A percentile compares a stretch with the other conserved stretches of the same genome.
Conservation (phyloP, 2,888 invertebrate species). For the Drosophila merina region DNA sequence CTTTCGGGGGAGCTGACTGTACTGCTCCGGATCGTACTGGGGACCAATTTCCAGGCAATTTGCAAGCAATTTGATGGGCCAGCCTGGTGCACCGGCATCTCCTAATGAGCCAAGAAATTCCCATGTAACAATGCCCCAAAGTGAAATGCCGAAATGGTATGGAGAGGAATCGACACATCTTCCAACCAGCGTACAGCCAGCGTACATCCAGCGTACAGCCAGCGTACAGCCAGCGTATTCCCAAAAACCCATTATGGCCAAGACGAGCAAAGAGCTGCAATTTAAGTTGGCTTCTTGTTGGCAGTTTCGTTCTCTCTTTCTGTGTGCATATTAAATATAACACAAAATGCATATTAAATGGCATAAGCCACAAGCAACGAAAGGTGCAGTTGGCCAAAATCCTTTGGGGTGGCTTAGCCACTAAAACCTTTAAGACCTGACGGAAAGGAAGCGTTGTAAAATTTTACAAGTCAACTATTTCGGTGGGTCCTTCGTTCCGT, state of each 20-base stretch:
- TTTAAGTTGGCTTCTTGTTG: constrained; percentile 60
- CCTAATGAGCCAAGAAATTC: constrained; percentile 78
- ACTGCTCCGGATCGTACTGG: constrained; percentile 25
- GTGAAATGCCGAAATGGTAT: constrained; percentile 69
- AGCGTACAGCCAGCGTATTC: constrained; percentile 40
- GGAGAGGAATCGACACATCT: constrained; percentile 51
- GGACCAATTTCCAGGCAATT: constrained; percentile 70
- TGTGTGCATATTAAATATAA: constrained; percentile 81
- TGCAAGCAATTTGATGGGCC: constrained; percentile 67
- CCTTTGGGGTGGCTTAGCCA: constrained; percentile 59
- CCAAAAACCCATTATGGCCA: constrained; percentile 74
- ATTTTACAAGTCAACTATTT: constrained; percentile 72
- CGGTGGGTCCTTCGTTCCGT: constrained; percentile 39
- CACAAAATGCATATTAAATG: constrained; percentile 82
- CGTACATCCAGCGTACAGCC: too few species aligned
- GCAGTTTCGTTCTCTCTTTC: constrained; percentile 24
- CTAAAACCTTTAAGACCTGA: constrained; percentile 75
- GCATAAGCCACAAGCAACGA: constrained; percentile 74
- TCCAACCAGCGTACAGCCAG: constrained; percentile 3
- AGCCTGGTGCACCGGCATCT: constrained; percentile 49
- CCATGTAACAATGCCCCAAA: constrained; percentile 73
- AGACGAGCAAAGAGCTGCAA: constrained; percentile 66
- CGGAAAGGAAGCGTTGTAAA: constrained; percentile 68
- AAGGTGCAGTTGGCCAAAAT: constrained; percentile 55
- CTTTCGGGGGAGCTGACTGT: constrained; percentile 11